These are phyloP conservation scores for Salvator merianae DNA, from an alignment of 2,113 vertebrate species.

Conservation along the genomic window DNA sequence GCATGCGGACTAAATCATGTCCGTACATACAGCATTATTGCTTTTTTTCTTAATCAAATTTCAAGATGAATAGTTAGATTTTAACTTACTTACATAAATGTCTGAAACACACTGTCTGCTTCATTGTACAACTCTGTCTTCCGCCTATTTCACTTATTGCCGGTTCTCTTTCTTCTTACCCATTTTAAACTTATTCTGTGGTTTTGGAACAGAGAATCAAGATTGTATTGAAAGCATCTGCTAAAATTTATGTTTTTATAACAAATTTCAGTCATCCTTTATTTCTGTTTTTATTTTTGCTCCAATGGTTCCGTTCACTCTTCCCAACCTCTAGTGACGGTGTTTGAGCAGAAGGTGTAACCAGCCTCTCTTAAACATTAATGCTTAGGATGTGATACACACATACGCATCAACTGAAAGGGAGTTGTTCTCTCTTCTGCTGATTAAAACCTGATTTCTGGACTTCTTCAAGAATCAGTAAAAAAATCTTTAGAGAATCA, in stretches of 20 bases:
- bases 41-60: background rate
- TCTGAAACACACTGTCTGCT: background rate
- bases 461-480: too few relatives aligned
- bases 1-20: background rate
- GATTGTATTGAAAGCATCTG: background rate
- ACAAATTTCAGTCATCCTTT: background rate
- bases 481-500: too few relatives aligned
- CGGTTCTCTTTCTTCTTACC: accelerated
- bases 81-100: background rate
- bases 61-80: accelerated
- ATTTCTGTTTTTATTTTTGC: too few relatives aligned
- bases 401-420: too few relatives aligned
- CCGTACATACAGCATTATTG: background rate
- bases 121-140: background rate
- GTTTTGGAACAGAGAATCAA: background rate
- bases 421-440: too few relatives aligned
- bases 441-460: too few relatives aligned
- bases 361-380: too few relatives aligned
- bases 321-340: too few relatives aligned
- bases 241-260: background rate
- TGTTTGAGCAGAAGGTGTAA: too few relatives aligned
- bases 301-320: too few relatives aligned
- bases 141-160: background rate
- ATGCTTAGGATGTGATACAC: too few relatives aligned
- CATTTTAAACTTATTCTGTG: background rate